Evolutionary conservation across 2,113 vertebrate genomes (phyloP), one percentile per base, ranked within the genome.

Genomic region (Sprattus sprattus): DNA sequence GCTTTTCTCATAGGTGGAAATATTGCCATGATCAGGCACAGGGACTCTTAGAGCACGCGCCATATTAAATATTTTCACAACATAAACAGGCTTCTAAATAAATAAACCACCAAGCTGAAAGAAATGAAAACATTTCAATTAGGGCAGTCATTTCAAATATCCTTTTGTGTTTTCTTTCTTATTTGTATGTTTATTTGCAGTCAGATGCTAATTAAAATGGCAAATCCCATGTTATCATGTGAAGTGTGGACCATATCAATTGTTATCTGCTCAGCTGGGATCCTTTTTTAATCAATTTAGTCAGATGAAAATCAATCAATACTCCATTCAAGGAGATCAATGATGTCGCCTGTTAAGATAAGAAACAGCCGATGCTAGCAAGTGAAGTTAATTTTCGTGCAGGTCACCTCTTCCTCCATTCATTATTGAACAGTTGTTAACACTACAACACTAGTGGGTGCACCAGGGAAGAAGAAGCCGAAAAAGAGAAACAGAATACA

Each of bases 261-360:
- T 32, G 15, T 78, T 44, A 32, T 78, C 28, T 78, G 11, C 16
- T 78, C 71, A 78, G 28, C 10, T 15, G 71, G 28, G 71, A 78
- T 78, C 39, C 39, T 67, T 39, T 78, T 78, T 44, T 6, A 60
- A 39, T 78, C 71, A 78, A 16, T 39, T 78, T 15, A 32, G 71
- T 0, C 25, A 6, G 47, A 75, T 78, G 50, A 84, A 84, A 50
- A 78, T 84, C 83, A 32, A 45, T 50, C 45, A 84, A 25, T 78
- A 75, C 50, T 49, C 45, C 64, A 47, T 84, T 84, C 49, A 39
- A 32, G 83, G 64, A 84, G 78, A 84, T 75, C 67, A 78, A 22
- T 78, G 16, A 39, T 84, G 67, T 47, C 20, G 4, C 60, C 49
- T 18, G 9, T 78, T 84, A 78, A 84, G 83, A 84, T 84, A 84